Conservation (phyloP, 2,797 vertebrate genomes). For the Mus caroli region DNA sequence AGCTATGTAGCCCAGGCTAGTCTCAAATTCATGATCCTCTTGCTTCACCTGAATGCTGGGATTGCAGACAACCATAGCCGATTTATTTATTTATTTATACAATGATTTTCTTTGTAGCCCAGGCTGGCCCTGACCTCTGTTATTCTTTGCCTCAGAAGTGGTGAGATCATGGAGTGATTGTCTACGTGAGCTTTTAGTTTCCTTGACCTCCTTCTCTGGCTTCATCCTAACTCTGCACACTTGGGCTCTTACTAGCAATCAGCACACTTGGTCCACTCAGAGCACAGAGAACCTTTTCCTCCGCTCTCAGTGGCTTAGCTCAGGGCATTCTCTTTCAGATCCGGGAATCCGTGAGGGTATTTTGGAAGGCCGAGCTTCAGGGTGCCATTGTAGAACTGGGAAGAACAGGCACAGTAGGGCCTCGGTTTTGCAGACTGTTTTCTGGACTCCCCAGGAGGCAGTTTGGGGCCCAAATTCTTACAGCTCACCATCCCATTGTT, state of each 20-base stretch:
- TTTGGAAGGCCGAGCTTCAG: neutral
- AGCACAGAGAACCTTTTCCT: neutral
- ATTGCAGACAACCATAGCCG: neutral
- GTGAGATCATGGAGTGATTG: neutral
- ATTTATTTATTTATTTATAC: neutral
- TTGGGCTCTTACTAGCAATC: neutral
- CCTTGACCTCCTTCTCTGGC: conserved; percentile 15
- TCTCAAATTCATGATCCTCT: neutral
- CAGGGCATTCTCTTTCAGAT: neutral
- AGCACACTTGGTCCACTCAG: neutral
- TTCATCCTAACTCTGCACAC: neutral
- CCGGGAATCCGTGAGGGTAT: neutral
- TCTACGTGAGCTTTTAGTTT: neutral
- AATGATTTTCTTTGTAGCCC: neutral
- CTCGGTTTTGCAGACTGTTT: neutral
- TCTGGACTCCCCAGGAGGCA: neutral
- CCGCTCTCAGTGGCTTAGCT: neutral
- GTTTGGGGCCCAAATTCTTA: neutral
- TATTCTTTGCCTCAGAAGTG: neutral
- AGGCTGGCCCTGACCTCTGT: neutral
- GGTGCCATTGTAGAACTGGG: neutral
- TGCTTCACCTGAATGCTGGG: neutral
- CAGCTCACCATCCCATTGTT: conserved; percentile 43
- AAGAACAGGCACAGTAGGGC: neutral
- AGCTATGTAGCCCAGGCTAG: neutral